phyloP scores from a whole-genome alignment of 2,113 vertebrate species.

The Ramphastos sulfuratus region DNA sequence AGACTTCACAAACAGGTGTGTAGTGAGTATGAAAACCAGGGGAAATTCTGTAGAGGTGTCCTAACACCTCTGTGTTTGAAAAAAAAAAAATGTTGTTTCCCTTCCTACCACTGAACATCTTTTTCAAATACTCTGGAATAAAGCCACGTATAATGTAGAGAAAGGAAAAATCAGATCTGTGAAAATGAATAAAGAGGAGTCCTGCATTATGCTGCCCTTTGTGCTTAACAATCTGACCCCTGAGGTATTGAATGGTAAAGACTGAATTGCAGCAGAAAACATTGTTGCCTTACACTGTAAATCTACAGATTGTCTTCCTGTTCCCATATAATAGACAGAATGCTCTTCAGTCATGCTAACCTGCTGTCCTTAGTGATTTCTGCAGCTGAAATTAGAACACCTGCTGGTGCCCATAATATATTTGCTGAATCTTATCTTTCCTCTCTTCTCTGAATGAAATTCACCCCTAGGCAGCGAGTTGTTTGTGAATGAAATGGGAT shows the following conservation, averaged over 20 bases:
- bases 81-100: not conserved
- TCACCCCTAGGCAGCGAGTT: slow-evolving; percentile 15
- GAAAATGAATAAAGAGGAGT: not conserved
- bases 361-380: not conserved
- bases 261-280: not conserved
- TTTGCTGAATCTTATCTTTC: slow-evolving; percentile 22
- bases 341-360: not conserved
- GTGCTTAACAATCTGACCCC: not conserved
- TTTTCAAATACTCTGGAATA: not conserved
- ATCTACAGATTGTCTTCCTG: not conserved
- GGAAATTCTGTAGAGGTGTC: not conserved
- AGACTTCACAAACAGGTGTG: not conserved
- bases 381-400: not conserved
- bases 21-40: not conserved
- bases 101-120: not conserved
- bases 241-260: not conserved
- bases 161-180: not conserved
- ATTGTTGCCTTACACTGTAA: not conserved
- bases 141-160: not conserved
- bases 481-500: slow-evolving; percentile 17
- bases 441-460: slow-evolving; percentile 10
- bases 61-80: not conserved
- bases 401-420: not conserved
- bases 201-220: not conserved
- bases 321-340: not conserved